Evolutionary conservation across 1,140 invertebrate genomes (phyloP).

Genomic region (Lepeophtheirus salmonis): DNA sequence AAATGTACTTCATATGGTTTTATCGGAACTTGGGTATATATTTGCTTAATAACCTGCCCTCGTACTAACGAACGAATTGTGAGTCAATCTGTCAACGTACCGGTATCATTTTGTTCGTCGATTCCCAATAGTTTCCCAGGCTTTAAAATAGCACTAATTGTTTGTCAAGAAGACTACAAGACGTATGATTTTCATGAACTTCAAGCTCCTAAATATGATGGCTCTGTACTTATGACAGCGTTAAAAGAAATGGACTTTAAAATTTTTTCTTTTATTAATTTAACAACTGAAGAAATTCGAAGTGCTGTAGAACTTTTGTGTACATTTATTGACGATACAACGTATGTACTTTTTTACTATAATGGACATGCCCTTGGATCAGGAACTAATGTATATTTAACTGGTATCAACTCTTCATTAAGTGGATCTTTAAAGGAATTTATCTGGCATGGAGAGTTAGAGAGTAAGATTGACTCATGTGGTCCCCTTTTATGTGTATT

Average conservation of each 20-base stretch:
- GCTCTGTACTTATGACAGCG: background rate
- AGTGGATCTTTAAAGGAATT: background rate
- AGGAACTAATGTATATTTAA: constrained; percentile 7
- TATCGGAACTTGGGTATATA: background rate
- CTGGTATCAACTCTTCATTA: background rate
- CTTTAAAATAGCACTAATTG: constrained; percentile 14
- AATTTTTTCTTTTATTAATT: constrained; percentile 6
- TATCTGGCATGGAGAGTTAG: constrained; percentile 13
- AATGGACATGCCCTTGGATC: constrained; percentile 16
- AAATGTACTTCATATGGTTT: too few relatives aligned
- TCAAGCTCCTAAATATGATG: constrained; percentile 4
- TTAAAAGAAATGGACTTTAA: constrained; percentile 9
- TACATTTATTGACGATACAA: constrained; percentile 15
- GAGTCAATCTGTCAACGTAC: background rate
- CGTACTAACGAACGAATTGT: background rate
- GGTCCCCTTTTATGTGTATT: constrained; percentile 2
- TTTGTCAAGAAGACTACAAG: constrained; percentile 16
- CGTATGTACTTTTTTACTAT: constrained; percentile 14
- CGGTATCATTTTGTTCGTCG: background rate
- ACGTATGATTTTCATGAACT: constrained; percentile 5
- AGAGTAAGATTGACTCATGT: background rate
- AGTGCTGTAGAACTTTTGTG: constrained; percentile 12
- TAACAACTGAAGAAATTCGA: constrained; percentile 1
- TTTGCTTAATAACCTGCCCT: constrained; percentile 1
- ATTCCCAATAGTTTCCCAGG: background rate